Evolutionary conservation across 2,888 invertebrate species (phyloP), one percentile per base, ranked within the genome.

Genomic region (Meliscaeva auricollis): DNA sequence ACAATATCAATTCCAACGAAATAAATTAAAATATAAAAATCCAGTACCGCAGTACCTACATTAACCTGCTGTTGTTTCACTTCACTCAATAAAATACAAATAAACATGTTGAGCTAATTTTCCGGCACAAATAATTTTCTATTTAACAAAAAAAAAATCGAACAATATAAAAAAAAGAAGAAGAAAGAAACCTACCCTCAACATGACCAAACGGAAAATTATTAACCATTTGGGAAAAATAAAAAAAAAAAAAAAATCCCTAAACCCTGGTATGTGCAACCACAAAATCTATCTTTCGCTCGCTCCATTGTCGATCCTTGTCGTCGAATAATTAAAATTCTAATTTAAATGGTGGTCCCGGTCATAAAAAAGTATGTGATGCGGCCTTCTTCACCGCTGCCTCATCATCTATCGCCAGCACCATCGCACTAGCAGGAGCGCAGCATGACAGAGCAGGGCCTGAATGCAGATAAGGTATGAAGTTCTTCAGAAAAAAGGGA

Each of bases 291-390:
- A 84, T 84, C 84, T 80, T 66, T 75, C 74, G 70, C 62, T 84
- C 79, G 79, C 48, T 50, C 52, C 73, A 77, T 72, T 62, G 69
- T 77, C 66, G 66, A 75, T 79, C 79, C 79, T 70, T 84, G 84
- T 84, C 84, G 84, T 80, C 84, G 75, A 84, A 84, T 84, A 84
- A 84, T 84, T 84, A 84, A 84, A 84, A 84, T 84, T 84, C 84
- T 84, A 84, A 84, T 84, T 84, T 84, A 80, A 84, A 84, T 84
- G 84, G 84, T 80, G 84, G 75, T 66, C 84, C 75, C 80, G 84
- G 75, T 58, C 84, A 84, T 84, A 84, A 84, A 84, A 84, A 84
- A 84, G 81, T 85, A 85, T 81, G 76, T 85, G 62, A 64, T 64
- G 41, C 26, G 80, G 76, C 76, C 68, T 73, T 73, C 52, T 35